Evolutionary conservation across 1,140 invertebrate species (phyloP), one percentile per base, ranked within the genome.

Genomic region (Cardiocondyla obscurior): DNA sequence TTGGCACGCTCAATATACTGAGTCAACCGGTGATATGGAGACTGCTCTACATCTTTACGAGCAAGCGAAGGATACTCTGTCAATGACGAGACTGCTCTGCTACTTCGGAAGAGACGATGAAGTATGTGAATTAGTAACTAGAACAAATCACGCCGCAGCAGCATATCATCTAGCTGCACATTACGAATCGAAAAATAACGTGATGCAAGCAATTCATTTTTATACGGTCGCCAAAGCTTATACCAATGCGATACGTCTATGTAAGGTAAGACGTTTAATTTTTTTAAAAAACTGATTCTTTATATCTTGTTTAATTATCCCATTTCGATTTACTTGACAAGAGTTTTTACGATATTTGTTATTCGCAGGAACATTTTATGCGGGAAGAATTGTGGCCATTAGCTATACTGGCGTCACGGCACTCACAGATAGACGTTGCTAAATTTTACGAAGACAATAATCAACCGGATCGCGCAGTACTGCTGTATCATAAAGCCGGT

Each of bases 1-100:
- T 90, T 99, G 99, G 99, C 99, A 99, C 97, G 99, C 98, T 0
- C 98, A 99, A 91, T 99, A 99, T 91, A 95, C 98, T 81, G 99
- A 99, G 94, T 99, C 98, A 89, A 97, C 96, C 10, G 98, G 98
- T 0, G 98, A 99, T 86, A 96, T 99, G 94, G 97, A 98, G 85
- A 95, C 95, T n/a, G 98, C 99, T 0, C 92, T 99, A 39, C 96
- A 97, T 73, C 96, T 97, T 49, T 99, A 99, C 92, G 96, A 97
- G 91, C 96, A 96, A 62, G 98, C 98, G 0, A 96, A 97, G 81
- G 98, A 99, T 93, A 96, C 95, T 88, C 92, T 97, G 19, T 97
- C 96, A 4, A 94, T 97, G 65, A 96, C 97, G 0, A 95, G 98
- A 82, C 95, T 98, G 16, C 94, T 97, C 22, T 99, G 99, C 93